Percentiles rank a stretch among this genome's conserved stretches.
Evolutionary conservation across 1,140 invertebrate genomes (phyloP).

Genomic region (Neodiprion lecontei): DNA sequence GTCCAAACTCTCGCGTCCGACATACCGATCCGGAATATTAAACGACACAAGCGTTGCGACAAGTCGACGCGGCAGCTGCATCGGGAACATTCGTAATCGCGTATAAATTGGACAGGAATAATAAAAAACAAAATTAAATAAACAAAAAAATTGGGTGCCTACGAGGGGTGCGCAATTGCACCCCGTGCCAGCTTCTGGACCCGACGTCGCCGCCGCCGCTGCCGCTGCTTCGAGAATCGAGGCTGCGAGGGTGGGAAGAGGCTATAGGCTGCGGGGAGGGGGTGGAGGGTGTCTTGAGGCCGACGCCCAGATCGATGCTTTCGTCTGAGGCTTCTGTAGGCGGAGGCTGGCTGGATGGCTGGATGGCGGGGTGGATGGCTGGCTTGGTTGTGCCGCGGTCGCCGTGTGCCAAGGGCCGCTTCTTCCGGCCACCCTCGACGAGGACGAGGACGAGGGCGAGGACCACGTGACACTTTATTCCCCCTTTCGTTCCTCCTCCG

Average conservation of each 20-base stretch:
- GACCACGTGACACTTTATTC: conserved; percentile 22
- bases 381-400: conserved; percentile 28
- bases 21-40: too few relatives aligned
- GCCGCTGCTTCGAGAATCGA: conserved; percentile 16
- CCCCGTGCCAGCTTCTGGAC: neutral
- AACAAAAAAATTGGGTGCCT: neutral
- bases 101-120: neutral
- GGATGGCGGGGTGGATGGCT: conserved; percentile 28
- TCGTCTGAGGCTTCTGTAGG: conserved; percentile 49
- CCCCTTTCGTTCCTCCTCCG: neutral
- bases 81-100: neutral
- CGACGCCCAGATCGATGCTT: conserved; percentile 56
- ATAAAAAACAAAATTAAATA: neutral
- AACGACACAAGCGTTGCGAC: too few relatives aligned
- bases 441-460: too few relatives aligned
- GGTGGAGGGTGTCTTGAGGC: conserved; percentile 44
- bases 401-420: conserved; percentile 16
- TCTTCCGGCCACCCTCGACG: neutral
- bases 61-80: too few relatives aligned
- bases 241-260: conserved; percentile 18
- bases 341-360: conserved; percentile 37
- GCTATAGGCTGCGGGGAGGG: conserved; percentile 17
- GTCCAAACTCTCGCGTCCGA: too few relatives aligned
- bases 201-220: neutral
- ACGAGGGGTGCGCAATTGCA: neutral